Evolutionary conservation across 2,797 vertebrate genomes (phyloP).

Genomic region (Falco rusticolus): DNA sequence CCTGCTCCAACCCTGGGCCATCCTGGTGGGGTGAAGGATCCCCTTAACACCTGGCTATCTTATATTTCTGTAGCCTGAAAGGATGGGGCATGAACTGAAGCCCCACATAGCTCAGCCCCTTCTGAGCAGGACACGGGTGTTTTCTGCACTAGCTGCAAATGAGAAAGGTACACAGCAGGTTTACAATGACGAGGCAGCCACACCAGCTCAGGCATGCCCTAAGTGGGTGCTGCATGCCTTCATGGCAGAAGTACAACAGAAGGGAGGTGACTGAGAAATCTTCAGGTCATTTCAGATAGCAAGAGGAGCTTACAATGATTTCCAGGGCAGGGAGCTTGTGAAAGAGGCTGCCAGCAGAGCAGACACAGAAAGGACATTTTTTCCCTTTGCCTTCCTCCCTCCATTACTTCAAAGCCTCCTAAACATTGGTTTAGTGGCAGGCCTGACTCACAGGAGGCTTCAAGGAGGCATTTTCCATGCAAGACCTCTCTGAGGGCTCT

Average conservation of each 20-base stretch:
- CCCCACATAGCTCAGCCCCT: not conserved
- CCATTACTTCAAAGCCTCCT: not conserved
- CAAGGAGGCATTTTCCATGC: not conserved
- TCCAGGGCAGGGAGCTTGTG: not conserved
- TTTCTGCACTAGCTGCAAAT: not conserved
- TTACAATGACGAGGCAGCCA: not conserved
- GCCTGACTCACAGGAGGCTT: not conserved
- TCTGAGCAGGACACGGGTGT: not conserved
- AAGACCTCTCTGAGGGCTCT: not conserved
- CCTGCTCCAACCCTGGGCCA: not conserved
- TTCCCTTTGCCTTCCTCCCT: not conserved
- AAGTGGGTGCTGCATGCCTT: accelerated
- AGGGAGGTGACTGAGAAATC: not conserved
- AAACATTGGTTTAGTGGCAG: not conserved
- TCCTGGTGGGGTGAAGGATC: not conserved
- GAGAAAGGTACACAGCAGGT: not conserved
- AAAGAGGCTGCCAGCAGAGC: not conserved
- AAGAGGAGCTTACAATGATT: not conserved
- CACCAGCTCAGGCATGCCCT: not conserved
- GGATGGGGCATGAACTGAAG: not conserved
- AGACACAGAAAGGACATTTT: not conserved
- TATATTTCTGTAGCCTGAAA: not conserved
- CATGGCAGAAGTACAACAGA: not conserved
- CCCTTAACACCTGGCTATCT: not conserved
- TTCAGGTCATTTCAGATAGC: not conserved